Conservation (phyloP, 2,113 vertebrate genomes). For the Heteronetta atricapilla region DNA sequence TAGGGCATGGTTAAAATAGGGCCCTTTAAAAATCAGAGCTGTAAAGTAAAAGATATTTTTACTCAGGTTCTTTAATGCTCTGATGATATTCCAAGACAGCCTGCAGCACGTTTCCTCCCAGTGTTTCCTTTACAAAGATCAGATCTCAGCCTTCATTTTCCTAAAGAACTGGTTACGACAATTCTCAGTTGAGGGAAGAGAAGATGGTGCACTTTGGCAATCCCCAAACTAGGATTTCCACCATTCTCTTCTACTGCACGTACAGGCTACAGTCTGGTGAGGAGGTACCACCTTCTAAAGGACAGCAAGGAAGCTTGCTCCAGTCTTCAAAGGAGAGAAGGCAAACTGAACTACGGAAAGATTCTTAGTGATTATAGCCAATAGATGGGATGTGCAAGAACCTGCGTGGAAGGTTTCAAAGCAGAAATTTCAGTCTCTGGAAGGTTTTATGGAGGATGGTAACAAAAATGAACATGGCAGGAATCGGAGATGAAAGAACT, state of each 20-base stretch:
- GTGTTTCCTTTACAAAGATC: background rate
- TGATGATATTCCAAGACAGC: background rate
- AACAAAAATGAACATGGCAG: background rate
- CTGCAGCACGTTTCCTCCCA: background rate
- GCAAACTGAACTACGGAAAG: background rate
- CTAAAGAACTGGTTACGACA: background rate
- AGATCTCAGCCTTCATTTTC: background rate
- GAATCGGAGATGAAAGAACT: background rate
- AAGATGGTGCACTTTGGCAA: background rate
- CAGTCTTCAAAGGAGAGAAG: background rate
- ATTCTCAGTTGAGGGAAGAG: background rate
- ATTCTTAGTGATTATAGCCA: background rate
- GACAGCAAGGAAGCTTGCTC: background rate
- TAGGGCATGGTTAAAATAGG: background rate
- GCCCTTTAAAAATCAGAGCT: background rate
- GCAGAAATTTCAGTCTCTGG: background rate
- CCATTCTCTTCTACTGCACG: background rate
- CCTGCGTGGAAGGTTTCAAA: background rate
- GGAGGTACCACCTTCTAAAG: background rate
- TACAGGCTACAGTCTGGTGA: background rate
- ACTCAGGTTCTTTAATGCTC: background rate
- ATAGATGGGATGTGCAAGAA: background rate
- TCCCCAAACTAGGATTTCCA: background rate
- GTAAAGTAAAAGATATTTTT: background rate
- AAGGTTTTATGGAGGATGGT: background rate